Conservation (phyloP, 2,113 vertebrate genomes). For the Conger conger region DNA sequence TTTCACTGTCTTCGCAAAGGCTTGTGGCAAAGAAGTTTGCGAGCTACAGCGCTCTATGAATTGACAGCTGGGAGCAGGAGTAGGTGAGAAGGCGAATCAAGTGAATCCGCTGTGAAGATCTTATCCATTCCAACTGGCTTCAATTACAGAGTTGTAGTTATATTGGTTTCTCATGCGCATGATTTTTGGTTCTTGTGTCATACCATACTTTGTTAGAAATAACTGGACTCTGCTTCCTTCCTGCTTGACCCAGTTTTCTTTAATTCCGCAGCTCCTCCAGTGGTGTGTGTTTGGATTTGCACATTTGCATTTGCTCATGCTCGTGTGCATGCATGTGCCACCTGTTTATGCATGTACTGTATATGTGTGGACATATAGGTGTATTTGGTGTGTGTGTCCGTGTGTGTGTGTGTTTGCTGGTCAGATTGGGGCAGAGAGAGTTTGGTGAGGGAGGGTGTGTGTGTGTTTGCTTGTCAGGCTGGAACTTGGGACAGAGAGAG, state of each 20-base stretch:
- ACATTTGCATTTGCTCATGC: neutral
- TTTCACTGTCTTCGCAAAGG: neutral
- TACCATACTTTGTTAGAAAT: neutral
- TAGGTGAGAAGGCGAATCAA: neutral
- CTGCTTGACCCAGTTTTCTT: neutral
- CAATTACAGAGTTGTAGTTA: neutral
- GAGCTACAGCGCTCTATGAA: neutral
- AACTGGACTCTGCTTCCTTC: neutral
- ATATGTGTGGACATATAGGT: conserved; percentile 1
- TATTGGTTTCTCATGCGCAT: neutral
- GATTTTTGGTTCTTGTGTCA: neutral
- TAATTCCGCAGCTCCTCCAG: conserved; percentile 39
- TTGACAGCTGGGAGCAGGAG: neutral
- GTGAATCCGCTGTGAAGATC: neutral
- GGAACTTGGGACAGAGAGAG: neutral
- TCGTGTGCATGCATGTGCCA: conserved; percentile 1
- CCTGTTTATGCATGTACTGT: neutral
- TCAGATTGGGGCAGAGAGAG: neutral
- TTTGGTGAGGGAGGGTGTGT: neutral
- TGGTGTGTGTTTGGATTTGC: conserved; percentile 24
- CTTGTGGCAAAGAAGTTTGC: neutral
- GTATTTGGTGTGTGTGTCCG: neutral
- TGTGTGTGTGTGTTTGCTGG: conserved; percentile 15
- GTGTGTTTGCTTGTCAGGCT: conserved; percentile 18
- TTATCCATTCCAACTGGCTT: neutral